phyloP scores from a whole-genome alignment of 2,797 vertebrate genomes.

The Salarias fasciatus region DNA sequence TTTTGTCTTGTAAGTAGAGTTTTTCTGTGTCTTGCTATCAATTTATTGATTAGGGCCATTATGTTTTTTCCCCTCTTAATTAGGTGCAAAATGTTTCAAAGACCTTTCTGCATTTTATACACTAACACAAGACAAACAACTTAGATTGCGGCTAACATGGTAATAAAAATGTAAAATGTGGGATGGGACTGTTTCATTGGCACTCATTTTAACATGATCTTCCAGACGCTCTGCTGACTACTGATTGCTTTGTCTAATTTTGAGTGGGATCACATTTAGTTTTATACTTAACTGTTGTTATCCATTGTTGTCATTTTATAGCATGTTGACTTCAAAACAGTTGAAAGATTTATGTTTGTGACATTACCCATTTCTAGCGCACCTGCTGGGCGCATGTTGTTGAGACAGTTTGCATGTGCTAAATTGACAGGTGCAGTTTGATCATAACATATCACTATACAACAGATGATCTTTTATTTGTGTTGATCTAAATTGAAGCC shows the following conservation, averaged over 20 bases:
- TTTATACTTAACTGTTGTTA: slow-evolving; percentile 2
- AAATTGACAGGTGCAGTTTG: slow-evolving; percentile 1
- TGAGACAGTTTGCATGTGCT: background rate
- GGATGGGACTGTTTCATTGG: background rate
- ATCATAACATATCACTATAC: background rate
- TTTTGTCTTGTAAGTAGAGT: too few species aligned
- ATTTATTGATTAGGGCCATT: too few species aligned
- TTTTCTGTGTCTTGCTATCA: too few species aligned
- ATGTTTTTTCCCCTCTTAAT: too few species aligned
- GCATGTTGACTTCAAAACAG: slow-evolving; percentile 3
- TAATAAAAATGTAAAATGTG: background rate
- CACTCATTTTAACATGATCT: background rate
- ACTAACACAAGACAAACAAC: background rate
- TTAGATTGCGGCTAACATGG: too few species aligned
- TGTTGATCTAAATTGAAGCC: background rate
- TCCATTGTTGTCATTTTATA: slow-evolving; percentile 19
- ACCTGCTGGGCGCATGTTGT: background rate
- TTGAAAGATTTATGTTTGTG: background rate
- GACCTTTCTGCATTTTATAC: too few species aligned
- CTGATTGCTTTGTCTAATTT: background rate
- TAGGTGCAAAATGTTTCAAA: too few species aligned
- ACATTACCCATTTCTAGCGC: background rate
- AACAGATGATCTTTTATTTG: background rate
- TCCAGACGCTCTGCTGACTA: background rate
- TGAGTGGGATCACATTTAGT: slow-evolving; percentile 4